phyloP scores from a whole-genome alignment of 2,888 invertebrate species.

The Neria commutata region DNA sequence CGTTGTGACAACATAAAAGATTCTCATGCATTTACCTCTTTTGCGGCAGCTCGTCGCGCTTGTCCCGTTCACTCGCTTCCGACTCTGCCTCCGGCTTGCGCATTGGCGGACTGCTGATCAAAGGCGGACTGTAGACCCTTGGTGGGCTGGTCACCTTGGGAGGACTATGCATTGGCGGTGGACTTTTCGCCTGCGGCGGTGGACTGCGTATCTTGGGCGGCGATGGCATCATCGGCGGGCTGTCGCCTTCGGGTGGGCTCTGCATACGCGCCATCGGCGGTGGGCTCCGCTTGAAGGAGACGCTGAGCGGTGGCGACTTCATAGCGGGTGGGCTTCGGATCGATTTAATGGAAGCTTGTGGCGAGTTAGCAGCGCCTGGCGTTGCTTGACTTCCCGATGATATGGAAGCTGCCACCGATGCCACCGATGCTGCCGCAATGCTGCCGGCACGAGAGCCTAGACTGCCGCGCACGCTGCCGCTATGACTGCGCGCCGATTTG shows the following conservation, averaged over 20 bases:
- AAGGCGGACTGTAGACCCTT: conserved; percentile 50
- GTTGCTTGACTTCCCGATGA: conserved; percentile 26
- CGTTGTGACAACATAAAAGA: not conserved
- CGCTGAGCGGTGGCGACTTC: conserved; percentile 36
- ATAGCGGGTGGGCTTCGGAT: conserved; percentile 48
- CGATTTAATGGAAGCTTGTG: conserved; percentile 47
- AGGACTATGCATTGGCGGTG: conserved; percentile 52
- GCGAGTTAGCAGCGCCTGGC: conserved; percentile 39
- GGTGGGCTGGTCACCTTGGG: conserved; percentile 52
- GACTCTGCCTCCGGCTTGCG: conserved; percentile 35
- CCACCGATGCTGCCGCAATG: conserved; percentile 42
- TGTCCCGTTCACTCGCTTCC: not conserved
- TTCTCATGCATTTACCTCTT: conserved; percentile 31
- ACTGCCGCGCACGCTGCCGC: conserved; percentile 41
- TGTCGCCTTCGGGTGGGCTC: conserved; percentile 49
- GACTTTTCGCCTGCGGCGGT: conserved; percentile 43
- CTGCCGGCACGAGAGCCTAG: conserved; percentile 46
- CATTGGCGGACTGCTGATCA: conserved; percentile 52
- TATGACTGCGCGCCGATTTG: conserved; percentile 35
- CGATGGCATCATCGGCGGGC: conserved; percentile 53
- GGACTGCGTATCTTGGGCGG: conserved; percentile 51
- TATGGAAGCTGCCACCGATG: conserved; percentile 34
- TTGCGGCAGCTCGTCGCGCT: conserved; percentile 20
- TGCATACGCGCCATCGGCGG: conserved; percentile 35
- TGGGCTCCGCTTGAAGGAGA: conserved; percentile 34